A percentile compares a stretch with the other conserved stretches of the same genome.
Evolutionary conservation across 2,888 invertebrate genomes (phyloP).

Genomic region (Amiota communis): DNA sequence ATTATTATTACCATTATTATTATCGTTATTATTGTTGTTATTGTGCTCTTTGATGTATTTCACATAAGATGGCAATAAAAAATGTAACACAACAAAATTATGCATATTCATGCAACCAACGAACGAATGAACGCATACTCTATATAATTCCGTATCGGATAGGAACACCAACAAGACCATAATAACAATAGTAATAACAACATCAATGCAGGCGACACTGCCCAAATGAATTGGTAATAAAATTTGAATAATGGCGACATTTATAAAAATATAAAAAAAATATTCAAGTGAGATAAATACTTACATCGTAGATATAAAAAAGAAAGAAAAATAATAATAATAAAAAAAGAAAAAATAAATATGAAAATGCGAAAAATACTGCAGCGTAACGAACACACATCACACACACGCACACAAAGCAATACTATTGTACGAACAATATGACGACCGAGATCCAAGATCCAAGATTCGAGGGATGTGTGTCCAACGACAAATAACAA

Average conservation of each 20-base stretch:
- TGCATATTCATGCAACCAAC: background rate
- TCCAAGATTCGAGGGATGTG: background rate
- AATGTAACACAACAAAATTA: background rate
- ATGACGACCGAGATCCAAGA: background rate
- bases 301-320: constrained; percentile 50
- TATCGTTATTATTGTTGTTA: too few species aligned
- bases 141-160: background rate
- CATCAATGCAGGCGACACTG: background rate
- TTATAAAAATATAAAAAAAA: constrained; percentile 47
- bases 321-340: constrained; percentile 60
- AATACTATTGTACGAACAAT: background rate
- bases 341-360: constrained; percentile 20
- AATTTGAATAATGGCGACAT: constrained; percentile 65
- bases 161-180: background rate
- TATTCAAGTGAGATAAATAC: constrained; percentile 62
- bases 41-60: background rate
- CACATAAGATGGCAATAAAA: constrained; percentile 9
- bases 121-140: background rate
- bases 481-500: constrained; percentile 35
- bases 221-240: constrained; percentile 64
- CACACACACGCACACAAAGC: too few species aligned
- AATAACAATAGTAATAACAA: background rate
- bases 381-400: background rate
- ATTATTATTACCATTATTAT: too few species aligned
- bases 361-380: background rate